These are phyloP conservation scores for Anoplolepis gracilipes DNA, from an alignment of 1,140 invertebrate species.

Conservation along the genomic window DNA sequence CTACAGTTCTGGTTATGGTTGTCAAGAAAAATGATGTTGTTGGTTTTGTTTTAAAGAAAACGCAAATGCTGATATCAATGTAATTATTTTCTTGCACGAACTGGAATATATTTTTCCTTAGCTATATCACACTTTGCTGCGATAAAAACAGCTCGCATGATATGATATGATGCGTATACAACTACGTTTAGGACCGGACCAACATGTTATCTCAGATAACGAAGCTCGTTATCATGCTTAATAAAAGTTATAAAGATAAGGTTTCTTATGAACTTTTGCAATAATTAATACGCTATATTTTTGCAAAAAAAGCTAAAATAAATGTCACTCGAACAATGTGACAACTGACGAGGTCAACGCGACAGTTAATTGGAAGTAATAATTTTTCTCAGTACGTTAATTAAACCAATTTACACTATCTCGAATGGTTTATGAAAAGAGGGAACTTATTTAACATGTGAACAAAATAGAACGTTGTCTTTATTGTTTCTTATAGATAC, in stretches of 20 bases:
- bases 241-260: constrained; percentile 58
- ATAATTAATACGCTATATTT: constrained; percentile 4
- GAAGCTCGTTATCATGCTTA: constrained; percentile 39
- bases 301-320: neutral
- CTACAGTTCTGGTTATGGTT: neutral
- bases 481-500: constrained; percentile 12
- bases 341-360: neutral
- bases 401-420: constrained; percentile 55
- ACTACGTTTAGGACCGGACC: constrained; percentile 31
- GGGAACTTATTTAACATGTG: neutral
- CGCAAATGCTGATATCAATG: neutral
- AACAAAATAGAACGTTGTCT: neutral
- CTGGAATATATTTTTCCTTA: neutral
- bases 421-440: constrained; percentile 4
- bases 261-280: constrained; percentile 25
- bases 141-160: constrained; percentile 8
- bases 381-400: constrained; percentile 56
- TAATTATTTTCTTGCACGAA: neutral
- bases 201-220: constrained; percentile 55
- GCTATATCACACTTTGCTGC: neutral
- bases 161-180: constrained; percentile 25
- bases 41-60: neutral
- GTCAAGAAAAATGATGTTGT: neutral
- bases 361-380: constrained; percentile 45
- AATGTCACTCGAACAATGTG: neutral